These are phyloP conservation scores for Agrotis ipsilon DNA, from an alignment of 2,888 invertebrate species.

Conservation along the genomic window DNA sequence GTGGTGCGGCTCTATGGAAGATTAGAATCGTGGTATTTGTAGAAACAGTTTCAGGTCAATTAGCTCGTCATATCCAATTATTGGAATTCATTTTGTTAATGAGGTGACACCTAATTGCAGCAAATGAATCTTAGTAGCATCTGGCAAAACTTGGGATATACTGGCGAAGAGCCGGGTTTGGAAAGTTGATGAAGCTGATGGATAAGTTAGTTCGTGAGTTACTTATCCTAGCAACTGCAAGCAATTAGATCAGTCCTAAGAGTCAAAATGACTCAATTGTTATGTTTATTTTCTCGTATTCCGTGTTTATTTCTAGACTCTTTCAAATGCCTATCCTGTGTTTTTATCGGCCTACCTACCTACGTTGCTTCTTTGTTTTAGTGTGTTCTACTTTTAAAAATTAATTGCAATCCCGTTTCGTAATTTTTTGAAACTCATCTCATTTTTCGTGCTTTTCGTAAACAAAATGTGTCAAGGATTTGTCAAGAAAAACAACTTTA, in stretches of 20 bases:
- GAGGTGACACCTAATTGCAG: not conserved
- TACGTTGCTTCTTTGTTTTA: conserved; percentile 48
- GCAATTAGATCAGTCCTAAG: conserved; percentile 12
- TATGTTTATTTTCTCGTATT: conserved; percentile 3
- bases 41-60: conserved; percentile 18
- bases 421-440: conserved; percentile 55
- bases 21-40: conserved; percentile 26
- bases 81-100: conserved; percentile 10
- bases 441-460: conserved; percentile 63
- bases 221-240: not conserved
- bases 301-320: conserved; percentile 21
- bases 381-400: conserved; percentile 64
- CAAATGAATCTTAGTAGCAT: conserved; percentile 1
- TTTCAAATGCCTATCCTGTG: conserved; percentile 33
- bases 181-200: too few relatives aligned
- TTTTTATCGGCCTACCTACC: conserved; percentile 45
- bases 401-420: conserved; percentile 62
- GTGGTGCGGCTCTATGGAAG: conserved; percentile 15
- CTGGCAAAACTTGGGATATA: not conserved
- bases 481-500: conserved; percentile 62
- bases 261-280: conserved; percentile 9
- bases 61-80: conserved; percentile 8
- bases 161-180: not conserved
- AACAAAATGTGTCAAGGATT: conserved; percentile 69
- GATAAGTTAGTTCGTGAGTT: not conserved